Conservation (phyloP, 2,797 vertebrate genomes). For the Pangasius macronema region DNA sequence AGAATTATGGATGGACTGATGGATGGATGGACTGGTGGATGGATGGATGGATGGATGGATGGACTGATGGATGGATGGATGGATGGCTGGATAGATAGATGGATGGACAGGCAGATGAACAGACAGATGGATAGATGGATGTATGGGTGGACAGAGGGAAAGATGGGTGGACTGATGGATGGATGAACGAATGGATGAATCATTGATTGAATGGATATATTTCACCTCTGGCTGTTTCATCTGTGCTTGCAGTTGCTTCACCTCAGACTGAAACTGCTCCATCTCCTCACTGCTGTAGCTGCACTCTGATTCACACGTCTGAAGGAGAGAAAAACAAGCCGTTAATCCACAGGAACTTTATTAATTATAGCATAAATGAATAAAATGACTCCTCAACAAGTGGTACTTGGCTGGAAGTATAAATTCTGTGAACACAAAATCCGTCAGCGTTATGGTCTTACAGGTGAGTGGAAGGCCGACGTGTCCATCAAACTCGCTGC, state of each 20-base stretch:
- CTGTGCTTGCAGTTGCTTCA: slow-evolving; percentile 80
- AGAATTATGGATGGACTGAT: background rate
- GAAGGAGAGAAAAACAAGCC: slow-evolving; percentile 26
- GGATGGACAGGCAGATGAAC: background rate
- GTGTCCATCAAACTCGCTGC: slow-evolving; percentile 89
- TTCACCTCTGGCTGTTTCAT: slow-evolving; percentile 84
- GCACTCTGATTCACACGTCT: slow-evolving; percentile 80
- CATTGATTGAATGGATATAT: background rate
- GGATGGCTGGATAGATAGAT: background rate
- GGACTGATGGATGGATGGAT: background rate
- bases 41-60: background rate
- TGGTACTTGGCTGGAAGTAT: background rate
- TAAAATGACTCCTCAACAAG: background rate
- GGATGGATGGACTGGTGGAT: background rate
- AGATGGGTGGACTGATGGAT: no score
- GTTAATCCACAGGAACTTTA: background rate
- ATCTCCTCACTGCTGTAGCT: slow-evolving; percentile 81
- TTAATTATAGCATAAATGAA: background rate
- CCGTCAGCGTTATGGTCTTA: slow-evolving; percentile 63
- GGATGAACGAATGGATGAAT: background rate
- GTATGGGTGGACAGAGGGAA: background rate
- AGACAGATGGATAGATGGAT: background rate
- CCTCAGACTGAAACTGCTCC: slow-evolving; percentile 84
- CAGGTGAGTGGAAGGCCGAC: slow-evolving; percentile 85
- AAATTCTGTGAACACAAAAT: background rate